A percentile compares a stretch with the other conserved stretches of the same genome.
Conservation (phyloP, 1,140 invertebrate genomes). For the Heliconius nattereri region DNA sequence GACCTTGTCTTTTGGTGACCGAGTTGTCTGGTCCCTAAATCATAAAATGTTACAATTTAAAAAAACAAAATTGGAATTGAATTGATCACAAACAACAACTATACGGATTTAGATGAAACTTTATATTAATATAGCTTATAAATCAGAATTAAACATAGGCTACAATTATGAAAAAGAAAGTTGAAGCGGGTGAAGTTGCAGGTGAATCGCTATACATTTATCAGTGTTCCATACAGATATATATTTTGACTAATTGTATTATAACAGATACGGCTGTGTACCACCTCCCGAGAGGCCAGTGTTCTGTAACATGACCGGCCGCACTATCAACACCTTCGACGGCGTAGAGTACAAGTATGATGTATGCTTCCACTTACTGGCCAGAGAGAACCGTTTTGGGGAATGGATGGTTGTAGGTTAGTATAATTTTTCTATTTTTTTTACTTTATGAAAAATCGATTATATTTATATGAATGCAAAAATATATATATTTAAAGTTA, state of each 20-base stretch:
- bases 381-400: slow-evolving; percentile 83
- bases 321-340: slow-evolving; percentile 90
- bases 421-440: slow-evolving; percentile 35
- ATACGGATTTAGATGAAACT: no score
- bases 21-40: neutral
- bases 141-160: no score
- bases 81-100: no score
- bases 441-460: neutral
- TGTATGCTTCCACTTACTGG: slow-evolving; percentile 89
- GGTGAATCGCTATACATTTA: no score
- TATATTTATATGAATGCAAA: no score
- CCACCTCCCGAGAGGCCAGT: slow-evolving; percentile 83
- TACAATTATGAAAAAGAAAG: no score
- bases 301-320: slow-evolving; percentile 87
- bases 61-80: no score
- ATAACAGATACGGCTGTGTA: slow-evolving; percentile 82
- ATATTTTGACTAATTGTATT: no score
- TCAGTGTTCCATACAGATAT: no score
- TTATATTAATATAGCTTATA: no score
- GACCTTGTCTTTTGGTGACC: neutral
- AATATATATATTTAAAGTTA: no score
- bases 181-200: no score
- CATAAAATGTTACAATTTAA: neutral
- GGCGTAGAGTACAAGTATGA: slow-evolving; percentile 87
- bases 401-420: slow-evolving; percentile 86